Base-by-base conservation (phyloP, 1,140 invertebrate genomes). In the Drosophila azteca region DNA sequence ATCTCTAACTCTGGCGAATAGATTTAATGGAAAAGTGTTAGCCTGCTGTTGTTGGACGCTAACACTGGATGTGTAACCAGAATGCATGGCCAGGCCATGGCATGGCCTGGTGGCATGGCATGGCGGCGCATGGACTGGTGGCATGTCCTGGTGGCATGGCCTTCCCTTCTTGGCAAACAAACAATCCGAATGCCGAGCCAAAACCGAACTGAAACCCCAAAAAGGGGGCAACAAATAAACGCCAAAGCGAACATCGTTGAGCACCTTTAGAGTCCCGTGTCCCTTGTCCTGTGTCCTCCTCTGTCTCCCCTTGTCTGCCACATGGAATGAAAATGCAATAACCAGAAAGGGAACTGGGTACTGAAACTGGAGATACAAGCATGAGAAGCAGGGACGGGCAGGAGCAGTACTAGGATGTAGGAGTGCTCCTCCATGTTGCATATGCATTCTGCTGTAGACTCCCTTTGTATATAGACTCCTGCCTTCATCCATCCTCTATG, bases 11-110 rank as follows among this genome's bases (percentile, higher is more conserved):
- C 26, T 39, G 3, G 51, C 64, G 60, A 72, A 74, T 81, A 75
- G 82, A 88, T 82, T 88, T 85, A 85, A 85, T 85, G 82, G 82
- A 78, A 85, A 87, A 87, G 78, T 78, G 49, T 50, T 41, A 61
- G 53, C 77, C 76, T 76, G 63, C 67, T 63, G 71, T 62, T 78
- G 75, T 61, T 50, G 67, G 29, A 31, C 49, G 45, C 43, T 39
- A 35, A 41, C 69, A 66, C 48, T 54, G 67, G 45, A 57, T 50
- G 22, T 63, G 50, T 68, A 66, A 57, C 64, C 46, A 49, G 60
- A 50, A 84, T 73, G 39, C 60, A 58, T 20, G 17, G 17, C 24
- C 52, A 53, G 48, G 46, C 75, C 17, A 20, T 58, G 67, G 54
- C 48, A 43, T 45, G 55, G 44, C 77, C 49, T 58, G 26, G 26